These are phyloP conservation scores for Hylia prasina DNA, from an alignment of 2,113 vertebrate genomes.

Conservation along the genomic window DNA sequence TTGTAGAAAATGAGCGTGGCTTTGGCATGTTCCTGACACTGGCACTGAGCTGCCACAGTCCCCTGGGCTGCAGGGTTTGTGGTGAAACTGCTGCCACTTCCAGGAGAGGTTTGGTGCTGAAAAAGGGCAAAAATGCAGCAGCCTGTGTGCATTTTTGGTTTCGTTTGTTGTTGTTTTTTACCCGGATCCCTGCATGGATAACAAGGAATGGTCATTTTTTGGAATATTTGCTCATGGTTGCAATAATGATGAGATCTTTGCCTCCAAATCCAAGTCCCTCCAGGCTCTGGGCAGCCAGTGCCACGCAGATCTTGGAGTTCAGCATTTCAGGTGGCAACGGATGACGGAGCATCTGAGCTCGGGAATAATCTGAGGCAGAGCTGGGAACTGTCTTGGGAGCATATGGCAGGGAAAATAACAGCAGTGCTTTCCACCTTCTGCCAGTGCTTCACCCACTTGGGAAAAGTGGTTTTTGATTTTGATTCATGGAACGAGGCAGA, in stretches of 20 bases:
- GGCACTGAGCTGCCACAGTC: not conserved
- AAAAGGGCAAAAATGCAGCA: conserved; percentile 4
- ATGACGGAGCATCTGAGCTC: conserved; percentile 19
- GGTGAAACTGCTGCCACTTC: not conserved
- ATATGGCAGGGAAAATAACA: conserved; percentile 63
- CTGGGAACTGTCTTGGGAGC: conserved; percentile 27
- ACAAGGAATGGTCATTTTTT: not conserved
- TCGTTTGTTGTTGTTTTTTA: not conserved
- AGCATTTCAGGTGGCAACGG: conserved; percentile 23
- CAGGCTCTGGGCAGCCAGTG: conserved; percentile 15
- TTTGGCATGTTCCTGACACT: not conserved
- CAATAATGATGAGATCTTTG: not conserved
- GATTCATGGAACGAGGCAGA: not conserved
- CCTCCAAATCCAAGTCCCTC: conserved; percentile 18
- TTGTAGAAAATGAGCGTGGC: not conserved
- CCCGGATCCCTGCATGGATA: not conserved
- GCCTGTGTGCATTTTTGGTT: not conserved
- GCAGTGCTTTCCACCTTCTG: conserved; percentile 31
- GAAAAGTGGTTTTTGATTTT: not conserved
- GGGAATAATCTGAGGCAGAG: not conserved
- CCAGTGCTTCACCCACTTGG: not conserved
- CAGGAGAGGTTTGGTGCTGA: not conserved
- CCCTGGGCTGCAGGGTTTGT: not conserved
- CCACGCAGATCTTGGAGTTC: not conserved
- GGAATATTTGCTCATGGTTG: not conserved